Evolutionary conservation across 2,888 invertebrate genomes (phyloP), one percentile per base, ranked within the genome.

Genomic region (Drosophila neotestacea): DNA sequence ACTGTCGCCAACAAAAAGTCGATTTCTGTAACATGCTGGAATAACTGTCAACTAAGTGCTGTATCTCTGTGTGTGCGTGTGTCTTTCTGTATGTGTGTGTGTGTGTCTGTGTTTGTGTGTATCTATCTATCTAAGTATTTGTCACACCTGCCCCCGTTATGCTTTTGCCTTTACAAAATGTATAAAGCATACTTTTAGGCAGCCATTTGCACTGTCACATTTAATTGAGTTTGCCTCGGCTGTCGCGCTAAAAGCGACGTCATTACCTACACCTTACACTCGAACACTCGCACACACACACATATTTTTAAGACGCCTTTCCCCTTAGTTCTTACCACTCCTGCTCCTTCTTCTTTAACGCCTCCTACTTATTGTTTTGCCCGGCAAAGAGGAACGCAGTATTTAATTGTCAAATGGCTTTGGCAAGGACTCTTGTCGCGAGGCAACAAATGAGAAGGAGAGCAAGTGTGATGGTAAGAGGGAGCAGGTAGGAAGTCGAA

Each of bases 161-260:
- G 32, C 61, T 38, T 46, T 48, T 47, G 50, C 62, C 46, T 67
- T 65, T 62, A 42, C 56, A 16, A 36, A 55, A 69, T 50, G 59
- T 54, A 80, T 86, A 76, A 79, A 84, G 81, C 81, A 88, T 86
- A 88, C 87, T 86, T 84, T 89, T 79, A 84, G 86, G 88, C 86
- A 70, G 71, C 77, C 79, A 79, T 83, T 83, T 83, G 71, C 84
- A 78, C 84, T 89, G 87, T 88, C 89, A 88, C 84, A 89, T 88
- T 89, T 89, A 87, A 87, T 87, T 87, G 87, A 87, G 87, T 87
- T 87, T 89, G 84, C 65, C 73, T 63, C 64, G 78, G 42, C 75
- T 70, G 60, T 55, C 69, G 61, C 79, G 88, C 81, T 88, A 88
- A 85, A 86, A 85, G 84, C 84, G 83, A 81, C 79, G 81, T 88